Evolutionary conservation across 2,888 invertebrate species (phyloP).

Genomic region (Platycheirus rosarum): DNA sequence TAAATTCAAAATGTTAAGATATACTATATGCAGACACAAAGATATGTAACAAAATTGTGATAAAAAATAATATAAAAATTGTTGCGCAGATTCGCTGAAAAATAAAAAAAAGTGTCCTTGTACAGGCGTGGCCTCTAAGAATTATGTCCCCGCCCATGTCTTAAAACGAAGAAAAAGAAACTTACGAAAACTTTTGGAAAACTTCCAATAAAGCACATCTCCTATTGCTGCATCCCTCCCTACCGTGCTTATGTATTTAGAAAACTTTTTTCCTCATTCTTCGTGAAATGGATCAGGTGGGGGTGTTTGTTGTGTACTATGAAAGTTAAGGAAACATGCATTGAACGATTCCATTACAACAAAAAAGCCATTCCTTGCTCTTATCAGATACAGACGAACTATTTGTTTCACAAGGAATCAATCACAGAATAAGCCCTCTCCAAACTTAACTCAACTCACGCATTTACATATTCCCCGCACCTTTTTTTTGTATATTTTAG

Average conservation of each 20-base stretch:
- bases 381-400: slow-evolving; percentile 52
- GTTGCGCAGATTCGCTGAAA: slow-evolving; percentile 51
- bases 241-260: background rate
- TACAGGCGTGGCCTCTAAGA: slow-evolving; percentile 63
- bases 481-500: slow-evolving; percentile 20
- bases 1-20: background rate
- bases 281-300: background rate
- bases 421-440: slow-evolving; percentile 50
- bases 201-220: slow-evolving; percentile 63
- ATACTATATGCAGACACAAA: background rate
- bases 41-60: background rate
- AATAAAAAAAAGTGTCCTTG: slow-evolving; percentile 36
- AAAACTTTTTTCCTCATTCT: slow-evolving; percentile 12
- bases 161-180: slow-evolving; percentile 63
- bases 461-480: slow-evolving; percentile 54
- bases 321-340: background rate
- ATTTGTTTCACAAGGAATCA: slow-evolving; percentile 52
- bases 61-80: slow-evolving; percentile 15
- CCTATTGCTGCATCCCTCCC: slow-evolving; percentile 3
- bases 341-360: slow-evolving; percentile 13
- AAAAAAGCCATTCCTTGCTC: slow-evolving; percentile 16
- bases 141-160: slow-evolving; percentile 63
- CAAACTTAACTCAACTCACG: slow-evolving; percentile 25
- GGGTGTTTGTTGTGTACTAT: background rate
- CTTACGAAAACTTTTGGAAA: slow-evolving; percentile 67